Evolutionary conservation across 2,888 invertebrate genomes (phyloP).

Genomic region (Hermodice carunculata): DNA sequence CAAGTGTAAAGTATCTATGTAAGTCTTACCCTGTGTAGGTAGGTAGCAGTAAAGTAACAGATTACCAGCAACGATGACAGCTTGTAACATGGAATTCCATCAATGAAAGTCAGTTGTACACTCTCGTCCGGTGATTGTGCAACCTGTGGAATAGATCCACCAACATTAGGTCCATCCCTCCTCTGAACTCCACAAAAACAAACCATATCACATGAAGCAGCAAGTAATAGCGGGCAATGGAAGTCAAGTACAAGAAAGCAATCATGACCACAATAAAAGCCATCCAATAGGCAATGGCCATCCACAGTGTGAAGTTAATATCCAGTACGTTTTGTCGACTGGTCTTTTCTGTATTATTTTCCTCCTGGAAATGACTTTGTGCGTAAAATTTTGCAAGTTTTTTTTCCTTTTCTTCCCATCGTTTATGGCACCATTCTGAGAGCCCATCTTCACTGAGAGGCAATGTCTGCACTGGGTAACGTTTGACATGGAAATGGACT

Average conservation of each 20-base stretch:
- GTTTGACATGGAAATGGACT: slow-evolving; percentile 82
- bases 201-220: slow-evolving; percentile 8
- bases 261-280: neutral
- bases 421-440: slow-evolving; percentile 62
- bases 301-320: neutral
- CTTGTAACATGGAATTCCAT: too few relatives aligned
- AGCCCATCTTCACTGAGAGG: slow-evolving; percentile 46
- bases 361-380: slow-evolving; percentile 12
- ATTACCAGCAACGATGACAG: too few relatives aligned
- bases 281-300: neutral
- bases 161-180: slow-evolving; percentile 17
- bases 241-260: neutral
- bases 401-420: slow-evolving; percentile 69
- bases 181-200: slow-evolving; percentile 1
- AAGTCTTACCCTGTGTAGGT: too few relatives aligned
- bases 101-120: too few relatives aligned
- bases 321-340: too few relatives aligned
- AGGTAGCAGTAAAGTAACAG: too few relatives aligned
- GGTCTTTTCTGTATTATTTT: too few relatives aligned
- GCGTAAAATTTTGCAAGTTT: slow-evolving; percentile 52
- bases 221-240: slow-evolving; percentile 4
- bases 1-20: too few relatives aligned
- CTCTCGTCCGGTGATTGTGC: too few relatives aligned
- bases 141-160: too few relatives aligned
- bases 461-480: slow-evolving; percentile 42